These are phyloP conservation scores for roundworm (Caenorhabditis elegans) DNA, from an alignment of 1,140 invertebrate species.

Conservation along the genomic window WBcel235 BX284605.5:5194001-5194500, in stretches of 20 bases:
- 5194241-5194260: constrained; percentile 30
- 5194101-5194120: constrained; percentile 10
- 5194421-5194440: constrained; percentile 41
- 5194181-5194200: constrained; percentile 15
- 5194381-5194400: constrained; percentile 25
- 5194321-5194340: constrained; percentile 40
- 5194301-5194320: constrained; percentile 37
- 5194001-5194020: constrained; percentile 35
- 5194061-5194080: constrained; percentile 37
- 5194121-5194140: constrained; percentile 34
- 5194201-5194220: constrained; percentile 39
- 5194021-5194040: constrained; percentile 35
- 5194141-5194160: constrained; percentile 44
- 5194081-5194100: neutral
- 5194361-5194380: constrained; percentile 34
- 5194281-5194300: neutral
- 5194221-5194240: constrained; percentile 44
- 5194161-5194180: constrained; percentile 38
- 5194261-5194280: neutral
- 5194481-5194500: neutral
- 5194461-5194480: constrained; percentile 37
- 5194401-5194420: constrained; percentile 36
- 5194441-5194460: constrained; percentile 49
- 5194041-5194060: constrained; percentile 42
- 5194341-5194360: constrained; percentile 26